Evolutionary conservation across 2,113 vertebrate genomes (phyloP).

Genomic region (Hypanus sabinus): DNA sequence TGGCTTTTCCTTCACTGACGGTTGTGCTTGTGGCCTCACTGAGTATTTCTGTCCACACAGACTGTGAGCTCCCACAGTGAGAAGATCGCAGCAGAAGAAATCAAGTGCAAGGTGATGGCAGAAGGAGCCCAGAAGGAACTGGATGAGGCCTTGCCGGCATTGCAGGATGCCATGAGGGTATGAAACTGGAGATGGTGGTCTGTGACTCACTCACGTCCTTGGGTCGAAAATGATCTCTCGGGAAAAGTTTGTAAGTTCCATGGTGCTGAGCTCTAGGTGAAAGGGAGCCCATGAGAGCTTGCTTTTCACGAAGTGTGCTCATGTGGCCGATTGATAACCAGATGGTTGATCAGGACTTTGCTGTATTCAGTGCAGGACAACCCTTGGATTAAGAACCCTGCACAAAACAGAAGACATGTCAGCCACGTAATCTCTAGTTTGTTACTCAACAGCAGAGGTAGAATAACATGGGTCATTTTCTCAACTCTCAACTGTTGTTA

Average conservation of each 20-base stretch:
- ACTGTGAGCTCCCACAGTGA: slow-evolving; percentile 68
- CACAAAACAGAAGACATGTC: not conserved
- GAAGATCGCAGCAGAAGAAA: slow-evolving; percentile 70
- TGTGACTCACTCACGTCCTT: not conserved
- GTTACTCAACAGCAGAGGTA: not conserved
- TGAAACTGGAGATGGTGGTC: fast-evolving
- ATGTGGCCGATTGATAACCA: too few relatives aligned
- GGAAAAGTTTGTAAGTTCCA: not conserved
- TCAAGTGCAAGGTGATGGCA: slow-evolving; percentile 72
- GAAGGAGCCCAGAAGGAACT: slow-evolving; percentile 78
- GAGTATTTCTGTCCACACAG: slow-evolving; percentile 46
- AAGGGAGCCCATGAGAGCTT: not conserved
- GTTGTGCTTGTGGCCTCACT: not conserved
- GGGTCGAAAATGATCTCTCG: not conserved
- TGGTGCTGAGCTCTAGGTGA: not conserved
- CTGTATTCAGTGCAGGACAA: not conserved
- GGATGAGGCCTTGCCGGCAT: slow-evolving; percentile 73
- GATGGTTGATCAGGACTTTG: not conserved
- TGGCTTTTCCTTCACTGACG: too few relatives aligned
- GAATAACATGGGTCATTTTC: too few relatives aligned
- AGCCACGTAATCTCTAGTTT: not conserved
- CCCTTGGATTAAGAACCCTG: not conserved
- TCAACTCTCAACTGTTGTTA: too few relatives aligned
- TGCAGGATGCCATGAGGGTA: slow-evolving; percentile 82
- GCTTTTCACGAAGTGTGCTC: not conserved